A percentile compares a stretch with the other conserved stretches of the same genome.
Evolutionary conservation across 2,888 invertebrate species (phyloP).

Genomic region (Troides aeacus): DNA sequence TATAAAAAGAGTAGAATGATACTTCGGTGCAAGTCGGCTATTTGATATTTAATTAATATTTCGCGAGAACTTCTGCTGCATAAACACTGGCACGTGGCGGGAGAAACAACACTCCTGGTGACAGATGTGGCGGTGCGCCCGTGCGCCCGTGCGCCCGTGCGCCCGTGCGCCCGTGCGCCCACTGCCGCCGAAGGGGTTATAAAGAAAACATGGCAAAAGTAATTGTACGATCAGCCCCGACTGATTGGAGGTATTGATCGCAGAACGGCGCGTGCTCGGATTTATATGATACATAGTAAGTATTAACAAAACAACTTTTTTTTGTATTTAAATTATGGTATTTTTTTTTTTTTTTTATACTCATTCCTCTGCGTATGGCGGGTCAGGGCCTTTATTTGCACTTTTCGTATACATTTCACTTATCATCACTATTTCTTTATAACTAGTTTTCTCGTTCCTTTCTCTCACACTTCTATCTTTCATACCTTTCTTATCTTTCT

Average conservation of each 20-base stretch:
- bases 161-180: not conserved
- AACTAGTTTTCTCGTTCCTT: too few species aligned
- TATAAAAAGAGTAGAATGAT: too few species aligned
- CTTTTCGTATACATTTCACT: too few species aligned
- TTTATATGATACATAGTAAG: not conserved
- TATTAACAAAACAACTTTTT: not conserved
- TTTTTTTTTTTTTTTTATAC: too few species aligned
- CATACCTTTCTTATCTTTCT: too few species aligned
- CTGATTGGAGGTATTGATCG: slow-evolving; percentile 3
- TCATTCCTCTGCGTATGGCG: too few species aligned
- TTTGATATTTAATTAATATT: slow-evolving; percentile 12
- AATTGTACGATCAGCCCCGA: slow-evolving; percentile 4
- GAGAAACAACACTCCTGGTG: slow-evolving; percentile 17
- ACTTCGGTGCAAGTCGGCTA: not conserved
- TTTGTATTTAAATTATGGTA: too few species aligned
- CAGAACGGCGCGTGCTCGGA: slow-evolving; percentile 5
- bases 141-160: not conserved
- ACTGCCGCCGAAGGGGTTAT: slow-evolving; percentile 13
- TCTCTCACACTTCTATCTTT: too few species aligned
- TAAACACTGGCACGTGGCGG: slow-evolving; percentile 25
- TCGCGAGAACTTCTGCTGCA: slow-evolving; percentile 18
- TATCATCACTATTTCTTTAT: too few species aligned
- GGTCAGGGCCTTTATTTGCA: too few species aligned
- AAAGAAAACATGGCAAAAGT: slow-evolving; percentile 25
- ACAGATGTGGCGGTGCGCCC: slow-evolving; percentile 15